A percentile compares a stretch with the other conserved stretches of the same genome.
These are phyloP conservation scores for Choristoneura rosaceana DNA, from an alignment of 2,888 invertebrate genomes.

Conservation along the genomic window DNA sequence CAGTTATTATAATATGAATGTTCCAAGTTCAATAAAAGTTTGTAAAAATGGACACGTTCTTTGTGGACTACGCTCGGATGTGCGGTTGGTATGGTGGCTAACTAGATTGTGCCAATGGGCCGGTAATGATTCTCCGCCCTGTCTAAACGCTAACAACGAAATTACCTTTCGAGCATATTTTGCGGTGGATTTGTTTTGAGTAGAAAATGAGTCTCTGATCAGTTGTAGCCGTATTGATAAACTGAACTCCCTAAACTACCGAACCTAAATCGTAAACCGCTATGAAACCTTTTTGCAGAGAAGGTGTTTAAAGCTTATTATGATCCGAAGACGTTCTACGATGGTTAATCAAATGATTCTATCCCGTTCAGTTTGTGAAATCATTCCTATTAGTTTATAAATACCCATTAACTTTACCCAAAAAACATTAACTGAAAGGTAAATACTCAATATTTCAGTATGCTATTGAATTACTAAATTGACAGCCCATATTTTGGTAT, in stretches of 20 bases:
- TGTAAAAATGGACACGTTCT: neutral
- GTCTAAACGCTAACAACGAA: constrained; percentile 54
- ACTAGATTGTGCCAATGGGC: constrained; percentile 76
- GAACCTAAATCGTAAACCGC: too few relatives aligned
- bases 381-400: too few relatives aligned
- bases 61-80: neutral
- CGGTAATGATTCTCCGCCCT: constrained; percentile 74
- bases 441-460: neutral
- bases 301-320: too few relatives aligned
- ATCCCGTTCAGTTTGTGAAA: too few relatives aligned
- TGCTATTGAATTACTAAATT: constrained; percentile 1
- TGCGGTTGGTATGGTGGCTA: constrained; percentile 44
- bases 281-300: too few relatives aligned
- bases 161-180: constrained; percentile 52
- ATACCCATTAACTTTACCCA: too few relatives aligned
- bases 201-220: neutral
- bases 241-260: too few relatives aligned
- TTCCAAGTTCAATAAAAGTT: too few relatives aligned
- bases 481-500: neutral
- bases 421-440: neutral
- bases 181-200: constrained; percentile 17
- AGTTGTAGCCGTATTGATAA: too few relatives aligned
- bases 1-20: too few relatives aligned
- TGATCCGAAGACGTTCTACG: too few relatives aligned
- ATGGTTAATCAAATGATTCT: too few relatives aligned